phyloP scores from a whole-genome alignment of 2,888 invertebrate species.

The Diarsia brunnea region DNA sequence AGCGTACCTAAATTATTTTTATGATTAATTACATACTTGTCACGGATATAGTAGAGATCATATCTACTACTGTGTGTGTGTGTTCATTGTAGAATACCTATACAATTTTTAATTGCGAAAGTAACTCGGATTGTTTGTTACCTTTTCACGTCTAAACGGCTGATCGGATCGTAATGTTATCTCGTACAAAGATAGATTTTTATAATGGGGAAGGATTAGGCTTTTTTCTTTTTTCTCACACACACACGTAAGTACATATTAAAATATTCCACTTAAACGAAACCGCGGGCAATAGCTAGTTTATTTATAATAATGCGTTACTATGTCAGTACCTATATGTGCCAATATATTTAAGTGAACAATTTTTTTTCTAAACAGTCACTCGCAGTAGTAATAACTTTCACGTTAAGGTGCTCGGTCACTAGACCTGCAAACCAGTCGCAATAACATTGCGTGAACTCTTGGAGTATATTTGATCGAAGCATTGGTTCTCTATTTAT shows the following conservation, averaged over 20 bases:
- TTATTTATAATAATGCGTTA: constrained; percentile 16
- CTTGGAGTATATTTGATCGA: constrained; percentile 10
- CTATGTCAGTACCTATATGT: not conserved
- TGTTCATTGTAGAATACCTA: not conserved
- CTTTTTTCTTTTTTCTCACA: too few species aligned
- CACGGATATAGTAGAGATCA: not conserved
- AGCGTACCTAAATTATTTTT: constrained; percentile 6
- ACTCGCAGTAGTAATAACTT: constrained; percentile 43
- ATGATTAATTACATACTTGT: constrained; percentile 16
- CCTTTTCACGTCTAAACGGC: too few species aligned
- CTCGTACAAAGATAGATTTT: too few species aligned
- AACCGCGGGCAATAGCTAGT: not conserved
- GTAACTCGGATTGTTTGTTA: too few species aligned
- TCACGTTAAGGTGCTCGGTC: constrained; percentile 32
- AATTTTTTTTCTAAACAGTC: constrained; percentile 20
- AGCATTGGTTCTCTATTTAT: constrained; percentile 5
- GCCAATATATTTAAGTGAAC: constrained; percentile 4
- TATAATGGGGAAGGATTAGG: too few species aligned
- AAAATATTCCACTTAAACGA: too few species aligned
- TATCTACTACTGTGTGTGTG: not conserved
- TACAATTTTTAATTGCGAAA: constrained; percentile 12
- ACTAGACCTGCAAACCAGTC: constrained; percentile 1
- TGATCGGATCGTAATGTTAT: too few species aligned
- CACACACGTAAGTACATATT: too few species aligned
- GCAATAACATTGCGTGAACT: not conserved